Percentiles rank a stretch among this genome's conserved stretches.
phyloP scores from a whole-genome alignment of 2,888 invertebrate genomes.

The Neoitamus cyanurus region DNA sequence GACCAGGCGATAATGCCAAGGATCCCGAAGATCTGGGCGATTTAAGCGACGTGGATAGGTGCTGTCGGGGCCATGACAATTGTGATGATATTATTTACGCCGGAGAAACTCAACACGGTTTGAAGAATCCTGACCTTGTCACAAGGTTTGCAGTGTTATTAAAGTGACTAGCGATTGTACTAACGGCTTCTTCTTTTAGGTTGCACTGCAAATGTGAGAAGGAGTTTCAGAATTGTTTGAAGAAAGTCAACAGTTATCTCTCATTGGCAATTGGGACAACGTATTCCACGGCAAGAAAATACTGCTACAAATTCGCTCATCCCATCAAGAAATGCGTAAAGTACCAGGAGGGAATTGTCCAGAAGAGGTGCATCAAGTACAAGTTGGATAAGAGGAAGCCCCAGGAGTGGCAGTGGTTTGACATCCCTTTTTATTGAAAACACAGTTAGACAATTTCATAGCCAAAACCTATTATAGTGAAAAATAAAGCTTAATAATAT shows the following conservation, averaged over 20 bases:
- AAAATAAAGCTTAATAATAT: too few relatives aligned
- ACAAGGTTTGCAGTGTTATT: constrained; percentile 58
- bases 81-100: constrained; percentile 63
- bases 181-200: constrained; percentile 53
- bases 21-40: constrained; percentile 84
- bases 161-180: background rate
- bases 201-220: constrained; percentile 64
- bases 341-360: constrained; percentile 59
- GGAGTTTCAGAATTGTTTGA: constrained; percentile 63
- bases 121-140: constrained; percentile 63
- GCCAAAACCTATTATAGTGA: background rate
- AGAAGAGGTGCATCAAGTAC: constrained; percentile 63
- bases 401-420: constrained; percentile 64
- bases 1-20: constrained; percentile 83
- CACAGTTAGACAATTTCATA: background rate
- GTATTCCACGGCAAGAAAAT: constrained; percentile 60
- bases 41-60: constrained; percentile 82
- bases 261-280: constrained; percentile 62
- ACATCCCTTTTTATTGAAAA: constrained; percentile 61
- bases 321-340: constrained; percentile 60
- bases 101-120: constrained; percentile 57
- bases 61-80: constrained; percentile 86
- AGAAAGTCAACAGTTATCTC: constrained; percentile 57
- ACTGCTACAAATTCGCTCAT: constrained; percentile 60
- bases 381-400: constrained; percentile 57